Evolutionary conservation across 2,888 invertebrate species (phyloP), one percentile per base, ranked within the genome.

Genomic region (Plagodis dolabraria): DNA sequence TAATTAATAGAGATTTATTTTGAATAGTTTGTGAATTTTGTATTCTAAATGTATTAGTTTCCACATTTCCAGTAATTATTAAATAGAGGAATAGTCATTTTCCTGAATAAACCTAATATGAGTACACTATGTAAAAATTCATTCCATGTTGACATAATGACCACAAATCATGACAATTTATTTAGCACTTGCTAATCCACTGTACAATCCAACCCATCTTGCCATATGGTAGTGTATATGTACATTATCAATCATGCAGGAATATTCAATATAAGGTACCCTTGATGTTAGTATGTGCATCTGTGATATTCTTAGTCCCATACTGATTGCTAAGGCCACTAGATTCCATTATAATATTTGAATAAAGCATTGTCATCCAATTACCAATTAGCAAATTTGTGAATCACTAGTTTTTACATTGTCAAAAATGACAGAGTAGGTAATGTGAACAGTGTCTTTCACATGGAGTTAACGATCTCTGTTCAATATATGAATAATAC

Each of bases 281-380:
- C 61, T 69, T 67, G 66, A 68, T 63, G 65, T 64, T 60, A 75
- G 80, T 76, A 76, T 78, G 78, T 82, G 84, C 84, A 86, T 85
- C 91, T 92, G 92, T 92, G 92, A 92, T 92, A 92, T 87, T 87
- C 79, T 83, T 86, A 89, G 89, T 90, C 79, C 76, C 48, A 72
- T 84, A 77, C 88, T 90, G 87, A 85, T 78, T 84, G 85, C 82
- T 80, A 79, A 78, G 75, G 80, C 87, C 84, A 83, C 85, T 84
- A 40, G 10, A 40, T 10, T 9, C 22, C 1, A 40, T 40, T 40
- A 2, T 40, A 40, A 2, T 10, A 36, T 10, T 40, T 8, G 10
- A 40, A 40, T 10, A 9, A 40, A 10, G 8, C 36, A 36, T 36
- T 22, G 22, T 22, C 22, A 22, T 22, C 22, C 22, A 22, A 22